phyloP scores from a whole-genome alignment of 2,113 vertebrate genomes.

The Equus quagga region DNA sequence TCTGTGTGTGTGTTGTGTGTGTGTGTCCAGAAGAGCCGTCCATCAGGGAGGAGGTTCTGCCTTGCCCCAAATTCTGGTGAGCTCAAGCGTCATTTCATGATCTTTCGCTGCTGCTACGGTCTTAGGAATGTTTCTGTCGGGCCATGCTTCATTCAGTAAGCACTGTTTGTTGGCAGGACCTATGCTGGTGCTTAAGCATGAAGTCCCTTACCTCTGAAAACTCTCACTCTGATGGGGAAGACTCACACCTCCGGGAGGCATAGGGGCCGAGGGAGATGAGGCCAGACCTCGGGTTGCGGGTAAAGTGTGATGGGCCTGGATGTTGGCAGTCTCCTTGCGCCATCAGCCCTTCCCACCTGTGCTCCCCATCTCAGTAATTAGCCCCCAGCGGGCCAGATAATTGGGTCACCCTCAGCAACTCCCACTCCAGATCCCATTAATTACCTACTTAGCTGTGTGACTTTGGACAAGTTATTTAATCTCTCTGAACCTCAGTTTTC shows the following conservation, averaged over 20 bases:
- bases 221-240: background rate
- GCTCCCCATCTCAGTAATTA: background rate
- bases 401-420: background rate
- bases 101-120: background rate
- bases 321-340: background rate
- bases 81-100: background rate
- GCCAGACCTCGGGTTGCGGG: background rate
- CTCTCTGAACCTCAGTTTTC: slow-evolving; percentile 1
- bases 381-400: accelerated
- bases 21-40: background rate
- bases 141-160: background rate
- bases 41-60: background rate
- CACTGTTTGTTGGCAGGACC: background rate
- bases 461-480: background rate
- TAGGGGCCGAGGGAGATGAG: background rate
- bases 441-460: background rate
- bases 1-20: background rate
- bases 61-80: background rate
- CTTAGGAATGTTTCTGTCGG: background rate
- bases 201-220: background rate
- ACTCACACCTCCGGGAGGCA: background rate
- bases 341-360: background rate
- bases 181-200: background rate
- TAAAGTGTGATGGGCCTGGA: background rate
- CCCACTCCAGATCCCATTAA: background rate